phyloP scores from a whole-genome alignment of 2,113 vertebrate species.

The Procavia capensis region DNA sequence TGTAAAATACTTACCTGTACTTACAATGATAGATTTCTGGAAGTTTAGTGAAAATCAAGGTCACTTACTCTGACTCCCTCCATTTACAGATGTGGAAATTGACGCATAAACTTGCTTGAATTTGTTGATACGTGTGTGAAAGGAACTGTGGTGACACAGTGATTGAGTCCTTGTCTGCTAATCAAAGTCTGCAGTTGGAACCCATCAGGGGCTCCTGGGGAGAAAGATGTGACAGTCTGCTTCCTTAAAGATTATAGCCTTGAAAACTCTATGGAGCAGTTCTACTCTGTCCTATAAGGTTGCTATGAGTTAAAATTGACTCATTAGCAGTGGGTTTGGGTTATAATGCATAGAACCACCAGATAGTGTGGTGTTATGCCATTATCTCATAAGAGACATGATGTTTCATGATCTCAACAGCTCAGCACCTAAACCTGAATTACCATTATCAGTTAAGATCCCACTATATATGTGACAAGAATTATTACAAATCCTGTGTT shows the following conservation, averaged over 20 bases:
- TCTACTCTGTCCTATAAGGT: no score
- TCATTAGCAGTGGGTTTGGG: neutral
- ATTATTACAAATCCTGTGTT: neutral
- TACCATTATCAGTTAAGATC: neutral
- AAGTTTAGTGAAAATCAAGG: neutral
- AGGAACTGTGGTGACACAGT: neutral
- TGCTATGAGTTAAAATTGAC: neutral
- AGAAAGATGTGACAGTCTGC: no score
- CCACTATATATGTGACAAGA: neutral
- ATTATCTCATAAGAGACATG: neutral
- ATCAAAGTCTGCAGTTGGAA: no score
- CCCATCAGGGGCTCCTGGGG: no score
- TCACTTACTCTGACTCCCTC: neutral
- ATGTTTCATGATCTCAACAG: neutral
- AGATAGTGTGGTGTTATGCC: neutral
- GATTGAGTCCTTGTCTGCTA: no score
- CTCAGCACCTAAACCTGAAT: neutral
- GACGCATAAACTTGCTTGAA: neutral
- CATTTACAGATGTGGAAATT: neutral
- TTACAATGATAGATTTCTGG: neutral
- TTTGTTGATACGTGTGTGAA: neutral
- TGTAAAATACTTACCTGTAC: neutral
- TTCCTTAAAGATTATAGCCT: no score
- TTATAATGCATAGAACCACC: neutral
- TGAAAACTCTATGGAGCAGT: no score